Evolutionary conservation across 2,113 vertebrate species (phyloP).

Genomic region (Ochotona curzoniae): DNA sequence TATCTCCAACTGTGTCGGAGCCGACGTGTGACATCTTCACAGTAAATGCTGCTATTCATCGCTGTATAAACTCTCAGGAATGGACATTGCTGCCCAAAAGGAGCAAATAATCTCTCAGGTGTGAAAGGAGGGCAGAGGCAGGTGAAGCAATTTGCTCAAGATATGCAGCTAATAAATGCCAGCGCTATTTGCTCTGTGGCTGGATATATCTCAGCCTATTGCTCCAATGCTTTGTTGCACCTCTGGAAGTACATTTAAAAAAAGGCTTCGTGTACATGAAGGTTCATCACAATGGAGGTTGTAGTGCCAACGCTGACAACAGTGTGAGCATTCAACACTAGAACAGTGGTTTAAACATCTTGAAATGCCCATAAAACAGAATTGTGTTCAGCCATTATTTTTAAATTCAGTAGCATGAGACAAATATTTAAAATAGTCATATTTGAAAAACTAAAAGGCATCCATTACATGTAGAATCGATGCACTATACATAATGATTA

Average conservation of each 20-base stretch:
- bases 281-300: neutral
- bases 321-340: neutral
- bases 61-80: neutral
- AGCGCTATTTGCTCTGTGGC: neutral
- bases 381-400: neutral
- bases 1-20: neutral
- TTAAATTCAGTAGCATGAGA: neutral
- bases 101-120: neutral
- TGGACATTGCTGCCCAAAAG: neutral
- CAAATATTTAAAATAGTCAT: neutral
- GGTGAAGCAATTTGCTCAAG: neutral
- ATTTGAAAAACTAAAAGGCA: neutral
- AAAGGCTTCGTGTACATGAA: neutral
- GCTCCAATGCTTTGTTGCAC: neutral
- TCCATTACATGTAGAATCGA: neutral
- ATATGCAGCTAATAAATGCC: neutral
- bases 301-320: neutral
- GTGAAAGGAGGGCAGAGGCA: neutral
- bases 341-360: neutral
- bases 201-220: neutral
- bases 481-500: neutral
- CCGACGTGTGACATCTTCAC: neutral
- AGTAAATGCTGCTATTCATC: neutral
- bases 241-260: neutral
- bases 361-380: neutral